A percentile compares a stretch with the other conserved stretches of the same genome.
phyloP scores from a whole-genome alignment of 1,140 invertebrate species.

The Eufriesea mexicana region DNA sequence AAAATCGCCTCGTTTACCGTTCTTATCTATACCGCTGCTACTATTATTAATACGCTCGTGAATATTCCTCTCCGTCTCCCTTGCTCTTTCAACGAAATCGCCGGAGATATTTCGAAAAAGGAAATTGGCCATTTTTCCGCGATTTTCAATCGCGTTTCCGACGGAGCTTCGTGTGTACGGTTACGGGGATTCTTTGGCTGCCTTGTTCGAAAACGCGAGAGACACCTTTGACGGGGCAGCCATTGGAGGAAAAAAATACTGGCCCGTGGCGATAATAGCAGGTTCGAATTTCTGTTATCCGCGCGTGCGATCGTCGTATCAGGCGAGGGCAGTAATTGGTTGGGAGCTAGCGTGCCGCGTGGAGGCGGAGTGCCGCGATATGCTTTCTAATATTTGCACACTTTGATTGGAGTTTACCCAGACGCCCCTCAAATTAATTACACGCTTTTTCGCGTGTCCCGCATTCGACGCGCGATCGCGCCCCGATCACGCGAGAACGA shows the following conservation, averaged over 20 bases:
- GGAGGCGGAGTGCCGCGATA: slow-evolving; percentile 53
- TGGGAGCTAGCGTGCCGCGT: slow-evolving; percentile 32
- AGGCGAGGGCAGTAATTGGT: slow-evolving; percentile 57
- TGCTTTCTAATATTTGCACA: slow-evolving; percentile 73
- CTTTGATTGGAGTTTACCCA: slow-evolving; percentile 73
- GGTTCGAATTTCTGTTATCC: slow-evolving; percentile 62
- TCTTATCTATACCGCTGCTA: background rate
- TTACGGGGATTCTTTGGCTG: background rate
- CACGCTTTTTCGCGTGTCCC: slow-evolving; percentile 63
- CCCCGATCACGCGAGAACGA: slow-evolving; percentile 39
- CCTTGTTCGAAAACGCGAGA: too few species aligned
- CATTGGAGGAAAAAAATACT: slow-evolving; percentile 5
- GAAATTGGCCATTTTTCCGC: too few species aligned
- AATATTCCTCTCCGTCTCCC: background rate
- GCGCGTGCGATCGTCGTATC: slow-evolving; percentile 60
- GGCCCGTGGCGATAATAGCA: slow-evolving; percentile 45
- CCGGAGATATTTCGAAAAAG: too few species aligned
- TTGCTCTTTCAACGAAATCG: background rate
- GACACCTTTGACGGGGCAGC: background rate
- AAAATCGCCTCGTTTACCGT: slow-evolving; percentile 5
- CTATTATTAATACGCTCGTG: background rate
- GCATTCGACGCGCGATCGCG: slow-evolving; percentile 32
- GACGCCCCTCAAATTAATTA: slow-evolving; percentile 69
- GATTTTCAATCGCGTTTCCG: too few species aligned
- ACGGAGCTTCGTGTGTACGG: too few species aligned